These are phyloP conservation scores for Rutpela maculata DNA, from an alignment of 2,888 invertebrate genomes.

Conservation along the genomic window DNA sequence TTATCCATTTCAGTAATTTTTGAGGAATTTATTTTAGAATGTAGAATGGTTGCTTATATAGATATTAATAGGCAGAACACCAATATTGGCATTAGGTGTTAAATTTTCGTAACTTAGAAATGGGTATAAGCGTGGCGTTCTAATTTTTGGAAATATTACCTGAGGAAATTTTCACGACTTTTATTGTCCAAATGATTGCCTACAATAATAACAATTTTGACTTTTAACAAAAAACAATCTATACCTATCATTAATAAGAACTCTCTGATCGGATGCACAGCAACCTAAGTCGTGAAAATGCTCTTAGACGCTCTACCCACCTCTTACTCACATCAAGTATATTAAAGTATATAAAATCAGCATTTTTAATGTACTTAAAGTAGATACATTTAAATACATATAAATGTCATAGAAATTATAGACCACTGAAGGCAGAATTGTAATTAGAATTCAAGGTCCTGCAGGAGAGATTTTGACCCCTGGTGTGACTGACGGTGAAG, in stretches of 20 bases:
- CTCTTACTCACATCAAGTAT: neutral
- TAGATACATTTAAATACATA: constrained; percentile 1
- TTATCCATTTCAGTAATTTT: neutral
- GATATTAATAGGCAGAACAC: constrained; percentile 41
- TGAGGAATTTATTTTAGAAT: constrained; percentile 15
- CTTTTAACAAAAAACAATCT: too few relatives aligned
- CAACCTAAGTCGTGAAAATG: too few relatives aligned
- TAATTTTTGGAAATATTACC: neutral
- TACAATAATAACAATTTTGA: too few relatives aligned
- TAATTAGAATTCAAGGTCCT: neutral
- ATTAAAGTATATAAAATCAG: neutral
- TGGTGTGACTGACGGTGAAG: too few relatives aligned
- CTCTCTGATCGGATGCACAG: too few relatives aligned
- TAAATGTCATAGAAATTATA: constrained; percentile 6
- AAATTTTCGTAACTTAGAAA: neutral
- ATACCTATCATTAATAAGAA: too few relatives aligned
- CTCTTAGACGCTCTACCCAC: neutral
- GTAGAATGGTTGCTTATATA: constrained; percentile 25
- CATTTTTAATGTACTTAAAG: constrained; percentile 13
- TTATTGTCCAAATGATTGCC: too few relatives aligned
- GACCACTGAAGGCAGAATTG: neutral
- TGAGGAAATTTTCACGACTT: too few relatives aligned
- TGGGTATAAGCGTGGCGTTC: neutral
- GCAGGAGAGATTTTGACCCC: too few relatives aligned
- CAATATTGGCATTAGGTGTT: constrained; percentile 37